Base-by-base conservation (phyloP, 2,797 vertebrate species). In the Anisognathus igniventris region DNA sequence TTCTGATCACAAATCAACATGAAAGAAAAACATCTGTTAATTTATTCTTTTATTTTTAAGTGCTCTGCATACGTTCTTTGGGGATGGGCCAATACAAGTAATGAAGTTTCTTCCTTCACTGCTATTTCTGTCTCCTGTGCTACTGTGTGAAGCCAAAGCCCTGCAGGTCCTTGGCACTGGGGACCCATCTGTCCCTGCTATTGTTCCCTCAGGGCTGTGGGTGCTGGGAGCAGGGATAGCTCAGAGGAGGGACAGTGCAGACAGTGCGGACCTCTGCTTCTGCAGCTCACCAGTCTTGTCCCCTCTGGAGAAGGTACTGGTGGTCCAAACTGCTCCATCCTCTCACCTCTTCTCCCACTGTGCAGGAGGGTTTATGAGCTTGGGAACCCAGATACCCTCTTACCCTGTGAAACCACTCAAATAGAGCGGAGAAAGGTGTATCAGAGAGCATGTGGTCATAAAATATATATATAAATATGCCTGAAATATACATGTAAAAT, bases 221-320 rank as follows among this genome's bases (percentile, higher is more conserved):
- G 66, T 89, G 60, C 54, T 2, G 7, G 45, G 40, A 47, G 54
- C 58, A 64, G 1, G 14, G 78, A 47, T 62, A 66, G 35, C 45
- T 56, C 10, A 0, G 62, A 62, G 62, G 5, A 64, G 58, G 14
- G n/a, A 27, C 10, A 31, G 40, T 0, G 0, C 58, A 33, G 28
- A 25, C 13, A n/a, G 39, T 0, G 0, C 60, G n/a, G 47, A 7
- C 28, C 54, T 79, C 53, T 0, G 0, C n/a, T 47, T 68, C 76
- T 88, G 75, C 66, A 60, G 61, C 58, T 64, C 28, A 31, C 20
- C 0, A 0, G 39, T 53, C 56, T 21, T 44, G 17, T 48, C 4
- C 35, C 10, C 23, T 57, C 67, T 10, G 30, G 58, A 62, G 50
- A 12, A 62, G 47, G 6, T 2, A 25, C 28, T 0, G 0, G 4